Conservation (phyloP, 2,888 invertebrate species). For the Drosophila parthenogenetica region DNA sequence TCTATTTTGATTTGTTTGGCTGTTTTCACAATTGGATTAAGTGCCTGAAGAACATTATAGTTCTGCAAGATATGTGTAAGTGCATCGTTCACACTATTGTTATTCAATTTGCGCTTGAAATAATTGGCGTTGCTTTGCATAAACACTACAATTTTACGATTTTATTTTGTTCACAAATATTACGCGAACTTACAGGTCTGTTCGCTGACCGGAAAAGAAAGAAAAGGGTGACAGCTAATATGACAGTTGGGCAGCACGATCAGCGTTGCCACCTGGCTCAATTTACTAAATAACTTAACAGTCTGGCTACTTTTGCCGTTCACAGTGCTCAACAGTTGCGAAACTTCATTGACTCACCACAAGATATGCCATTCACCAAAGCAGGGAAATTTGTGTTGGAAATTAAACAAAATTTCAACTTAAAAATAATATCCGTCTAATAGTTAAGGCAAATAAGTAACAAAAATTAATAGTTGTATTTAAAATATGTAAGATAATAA, state of each 20-base stretch:
- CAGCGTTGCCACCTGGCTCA: constrained; percentile 40
- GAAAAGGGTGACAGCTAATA: constrained; percentile 78
- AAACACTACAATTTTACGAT: constrained; percentile 68
- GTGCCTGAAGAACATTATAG: neutral
- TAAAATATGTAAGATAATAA: neutral
- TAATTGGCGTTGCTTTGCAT: constrained; percentile 46
- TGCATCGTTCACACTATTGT: constrained; percentile 23
- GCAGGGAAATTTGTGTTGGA: too few species aligned
- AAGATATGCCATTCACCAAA: too few species aligned
- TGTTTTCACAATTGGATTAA: constrained; percentile 6
- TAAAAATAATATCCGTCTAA: neutral
- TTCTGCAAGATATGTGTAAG: constrained; percentile 27
- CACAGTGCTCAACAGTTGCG: constrained; percentile 5
- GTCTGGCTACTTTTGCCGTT: constrained; percentile 19
- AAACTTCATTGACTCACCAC: neutral
- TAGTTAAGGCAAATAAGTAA: neutral
- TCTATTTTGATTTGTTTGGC: constrained; percentile 50
- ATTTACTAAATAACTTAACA: neutral
- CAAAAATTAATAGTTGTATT: neutral
- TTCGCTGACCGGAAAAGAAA: constrained; percentile 85
- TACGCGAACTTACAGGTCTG: constrained; percentile 83
- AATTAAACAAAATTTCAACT: neutral
- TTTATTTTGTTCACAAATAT: constrained; percentile 52
- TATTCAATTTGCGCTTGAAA: constrained; percentile 11
- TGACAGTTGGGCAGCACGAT: constrained; percentile 57